Conservation (phyloP, 2,113 vertebrate species). For the Mus spicilegus region DNA sequence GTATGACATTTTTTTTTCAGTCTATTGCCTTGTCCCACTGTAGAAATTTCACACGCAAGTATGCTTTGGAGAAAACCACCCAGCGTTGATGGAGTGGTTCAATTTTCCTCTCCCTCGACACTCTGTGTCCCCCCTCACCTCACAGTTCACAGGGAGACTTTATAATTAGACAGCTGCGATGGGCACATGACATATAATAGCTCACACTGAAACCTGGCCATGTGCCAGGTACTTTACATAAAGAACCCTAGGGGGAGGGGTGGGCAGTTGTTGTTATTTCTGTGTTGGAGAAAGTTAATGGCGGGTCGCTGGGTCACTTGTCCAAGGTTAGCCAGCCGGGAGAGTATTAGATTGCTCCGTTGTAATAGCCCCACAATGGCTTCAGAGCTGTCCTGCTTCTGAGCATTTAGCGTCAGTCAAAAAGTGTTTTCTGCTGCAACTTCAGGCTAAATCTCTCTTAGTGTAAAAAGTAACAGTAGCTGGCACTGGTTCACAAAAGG, state of each 20-base stretch:
- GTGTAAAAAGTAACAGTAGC: background rate
- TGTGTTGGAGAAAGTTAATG: background rate
- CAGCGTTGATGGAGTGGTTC: rapidly evolving
- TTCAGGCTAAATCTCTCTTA: background rate
- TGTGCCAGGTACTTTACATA: background rate
- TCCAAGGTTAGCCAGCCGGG: background rate
- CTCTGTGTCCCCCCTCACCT: background rate
- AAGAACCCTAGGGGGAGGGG: background rate
- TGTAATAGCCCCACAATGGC: background rate
- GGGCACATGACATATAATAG: slow-evolving; percentile 35
- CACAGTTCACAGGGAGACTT: background rate
- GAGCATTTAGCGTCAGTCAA: background rate
- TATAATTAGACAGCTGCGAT: slow-evolving; percentile 30
- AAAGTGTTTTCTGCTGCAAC: background rate
- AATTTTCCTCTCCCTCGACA: background rate
- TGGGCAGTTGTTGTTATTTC: background rate
- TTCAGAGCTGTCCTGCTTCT: background rate
- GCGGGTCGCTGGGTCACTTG: background rate
- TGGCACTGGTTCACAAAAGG: background rate
- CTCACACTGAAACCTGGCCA: background rate
- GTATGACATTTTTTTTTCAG: background rate
- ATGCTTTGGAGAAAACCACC: background rate
- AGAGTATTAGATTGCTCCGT: background rate
- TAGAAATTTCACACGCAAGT: background rate
- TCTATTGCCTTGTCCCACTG: no score